Evolutionary conservation across 2,888 invertebrate genomes (phyloP).

Genomic region (Scaptomyza flava): DNA sequence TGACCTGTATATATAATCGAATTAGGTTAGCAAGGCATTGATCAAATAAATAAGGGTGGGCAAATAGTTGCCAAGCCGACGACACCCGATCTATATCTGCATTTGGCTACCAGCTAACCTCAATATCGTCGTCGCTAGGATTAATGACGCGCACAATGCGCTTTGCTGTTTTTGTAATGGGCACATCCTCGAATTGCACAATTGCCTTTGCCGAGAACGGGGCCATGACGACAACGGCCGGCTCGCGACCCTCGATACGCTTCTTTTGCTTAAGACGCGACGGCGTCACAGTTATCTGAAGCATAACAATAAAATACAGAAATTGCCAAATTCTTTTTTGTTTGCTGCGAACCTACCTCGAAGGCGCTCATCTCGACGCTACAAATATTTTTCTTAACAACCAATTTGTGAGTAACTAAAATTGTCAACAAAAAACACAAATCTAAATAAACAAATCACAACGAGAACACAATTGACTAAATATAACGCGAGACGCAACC

Average conservation of each 20-base stretch:
- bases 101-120: conserved; percentile 79
- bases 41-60: conserved; percentile 55
- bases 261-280: conserved; percentile 78
- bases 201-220: conserved; percentile 89
- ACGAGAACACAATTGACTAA: conserved; percentile 38
- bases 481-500: conserved; percentile 14
- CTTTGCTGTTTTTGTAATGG: conserved; percentile 86
- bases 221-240: conserved; percentile 86
- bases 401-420: neutral
- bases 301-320: neutral
- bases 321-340: conserved; percentile 7
- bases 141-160: conserved; percentile 87
- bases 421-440: conserved; percentile 19
- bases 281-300: conserved; percentile 83
- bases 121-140: conserved; percentile 85
- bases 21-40: conserved; percentile 41
- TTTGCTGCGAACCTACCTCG: conserved; percentile 71
- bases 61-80: conserved; percentile 51
- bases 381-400: neutral
- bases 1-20: conserved; percentile 84
- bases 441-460: conserved; percentile 13
- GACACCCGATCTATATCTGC: conserved; percentile 37
- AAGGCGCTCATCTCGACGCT: conserved; percentile 82
- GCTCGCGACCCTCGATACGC: conserved; percentile 83
- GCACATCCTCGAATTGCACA: conserved; percentile 88